A percentile compares a stretch with the other conserved stretches of the same genome.
These are phyloP conservation scores for Tetramorium parvispinum DNA, from an alignment of 1,140 invertebrate species.

Conservation along the genomic window DNA sequence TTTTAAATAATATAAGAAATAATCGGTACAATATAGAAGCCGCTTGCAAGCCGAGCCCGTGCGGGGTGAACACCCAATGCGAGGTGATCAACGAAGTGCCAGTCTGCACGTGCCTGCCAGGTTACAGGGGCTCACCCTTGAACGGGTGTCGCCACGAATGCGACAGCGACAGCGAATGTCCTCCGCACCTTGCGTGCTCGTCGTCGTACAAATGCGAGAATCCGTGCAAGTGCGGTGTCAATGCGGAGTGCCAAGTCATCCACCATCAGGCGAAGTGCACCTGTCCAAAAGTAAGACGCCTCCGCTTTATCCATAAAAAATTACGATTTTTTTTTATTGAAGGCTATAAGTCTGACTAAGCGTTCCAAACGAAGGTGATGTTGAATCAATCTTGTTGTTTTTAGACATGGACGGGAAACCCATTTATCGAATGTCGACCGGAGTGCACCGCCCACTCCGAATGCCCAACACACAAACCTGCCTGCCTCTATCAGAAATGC, in stretches of 20 bases:
- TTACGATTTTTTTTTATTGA: not conserved
- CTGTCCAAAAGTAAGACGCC: constrained; percentile 89
- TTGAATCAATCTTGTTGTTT: constrained; percentile 29
- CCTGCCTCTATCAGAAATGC: constrained; percentile 93
- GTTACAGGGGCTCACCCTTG: constrained; percentile 91
- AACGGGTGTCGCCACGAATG: constrained; percentile 92
- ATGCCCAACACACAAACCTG: constrained; percentile 91
- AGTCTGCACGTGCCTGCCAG: constrained; percentile 91
- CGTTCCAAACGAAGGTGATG: not conserved
- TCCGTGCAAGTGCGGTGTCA: constrained; percentile 92
- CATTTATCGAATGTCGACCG: constrained; percentile 89
- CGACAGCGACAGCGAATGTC: constrained; percentile 91
- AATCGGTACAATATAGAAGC: constrained; percentile 87
- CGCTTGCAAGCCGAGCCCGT: constrained; percentile 92
- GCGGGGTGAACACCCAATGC: constrained; percentile 92
- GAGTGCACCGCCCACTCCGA: constrained; percentile 91
- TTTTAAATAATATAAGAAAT: not conserved
- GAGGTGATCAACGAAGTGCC: constrained; percentile 91
- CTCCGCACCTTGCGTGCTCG: constrained; percentile 89
- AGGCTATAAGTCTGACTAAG: constrained; percentile 28
- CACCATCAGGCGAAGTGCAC: constrained; percentile 93
- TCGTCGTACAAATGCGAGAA: constrained; percentile 91
- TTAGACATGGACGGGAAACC: constrained; percentile 91
- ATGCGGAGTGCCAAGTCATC: constrained; percentile 91
- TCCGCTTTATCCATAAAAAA: constrained; percentile 28